Percentiles rank a stretch among this genome's conserved stretches.
Evolutionary conservation across 2,888 invertebrate genomes (phyloP).

Genomic region (Tenthredo mesomela): DNA sequence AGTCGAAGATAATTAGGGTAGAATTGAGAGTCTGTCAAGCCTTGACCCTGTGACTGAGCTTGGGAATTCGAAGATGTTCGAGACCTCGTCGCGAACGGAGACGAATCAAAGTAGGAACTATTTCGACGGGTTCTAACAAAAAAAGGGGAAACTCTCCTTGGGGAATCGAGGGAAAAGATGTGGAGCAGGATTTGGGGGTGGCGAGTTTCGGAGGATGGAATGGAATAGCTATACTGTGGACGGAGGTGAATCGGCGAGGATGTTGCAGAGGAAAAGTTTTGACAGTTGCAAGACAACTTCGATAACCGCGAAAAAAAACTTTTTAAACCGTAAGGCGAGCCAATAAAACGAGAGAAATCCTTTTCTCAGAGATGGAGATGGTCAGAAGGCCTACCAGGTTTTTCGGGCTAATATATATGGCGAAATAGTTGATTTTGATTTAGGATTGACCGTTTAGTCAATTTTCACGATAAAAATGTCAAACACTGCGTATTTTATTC

Average conservation of each 20-base stretch:
- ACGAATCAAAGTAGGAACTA: constrained; percentile 39
- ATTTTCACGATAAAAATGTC: constrained; percentile 1
- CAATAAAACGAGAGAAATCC: constrained; percentile 40
- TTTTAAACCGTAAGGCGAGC: constrained; percentile 27
- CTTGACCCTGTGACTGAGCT: not conserved
- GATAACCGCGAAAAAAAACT: constrained; percentile 35
- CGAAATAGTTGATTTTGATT: not conserved
- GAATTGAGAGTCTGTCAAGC: not conserved
- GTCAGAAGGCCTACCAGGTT: not conserved
- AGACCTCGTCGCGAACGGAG: not conserved
- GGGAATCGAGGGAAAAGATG: constrained; percentile 32
- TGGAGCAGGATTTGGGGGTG: not conserved
- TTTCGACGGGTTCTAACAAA: constrained; percentile 24
- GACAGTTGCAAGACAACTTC: constrained; percentile 45
- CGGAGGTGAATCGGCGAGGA: constrained; percentile 18
- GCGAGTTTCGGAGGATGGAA: not conserved
- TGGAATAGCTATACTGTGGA: not conserved
- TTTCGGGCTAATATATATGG: not conserved
- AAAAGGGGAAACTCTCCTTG: constrained; percentile 35
- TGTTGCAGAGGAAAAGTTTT: constrained; percentile 1
- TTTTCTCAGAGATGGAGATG: not conserved
- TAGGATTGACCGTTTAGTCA: not conserved
- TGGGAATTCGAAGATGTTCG: constrained; percentile 23
- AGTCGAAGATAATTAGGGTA: not conserved
- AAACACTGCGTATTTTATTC: constrained; percentile 1